Evolutionary conservation across 2,888 invertebrate genomes (phyloP).

Genomic region (Eurytoma californica): DNA sequence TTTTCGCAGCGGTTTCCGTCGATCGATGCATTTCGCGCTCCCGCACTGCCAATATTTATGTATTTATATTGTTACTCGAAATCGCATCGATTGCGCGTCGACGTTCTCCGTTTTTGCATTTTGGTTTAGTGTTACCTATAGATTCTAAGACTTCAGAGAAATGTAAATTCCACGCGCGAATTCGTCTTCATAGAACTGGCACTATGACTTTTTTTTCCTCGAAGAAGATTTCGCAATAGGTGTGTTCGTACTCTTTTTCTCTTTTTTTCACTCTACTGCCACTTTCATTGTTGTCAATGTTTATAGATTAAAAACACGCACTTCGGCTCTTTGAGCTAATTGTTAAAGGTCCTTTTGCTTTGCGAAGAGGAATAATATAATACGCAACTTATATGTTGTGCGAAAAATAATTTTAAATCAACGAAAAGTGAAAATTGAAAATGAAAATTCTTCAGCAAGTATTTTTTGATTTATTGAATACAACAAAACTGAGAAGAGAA

Average conservation of each 20-base stretch:
- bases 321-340: too few species aligned
- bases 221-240: conserved; percentile 21
- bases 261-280: conserved; percentile 30
- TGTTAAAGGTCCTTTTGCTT: too few species aligned
- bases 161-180: conserved; percentile 8
- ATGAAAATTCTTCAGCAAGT: too few species aligned
- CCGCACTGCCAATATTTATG: conserved; percentile 33
- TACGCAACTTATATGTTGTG: too few species aligned
- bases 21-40: conserved; percentile 19
- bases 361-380: too few species aligned
- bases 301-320: conserved; percentile 28
- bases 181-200: conserved; percentile 35
- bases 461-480: too few species aligned
- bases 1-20: not conserved
- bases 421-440: too few species aligned
- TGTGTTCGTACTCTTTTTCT: conserved; percentile 9
- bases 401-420: too few species aligned
- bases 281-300: conserved; percentile 48
- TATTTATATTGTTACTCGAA: conserved; percentile 13
- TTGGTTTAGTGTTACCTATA: conserved; percentile 56
- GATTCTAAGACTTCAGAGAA: conserved; percentile 40
- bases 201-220: conserved; percentile 7
- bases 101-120: conserved; percentile 45
- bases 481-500: too few species aligned
- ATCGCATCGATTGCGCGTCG: conserved; percentile 10